phyloP scores from a whole-genome alignment of 2,113 vertebrate genomes.

The Lichenostomus cassidix region DNA sequence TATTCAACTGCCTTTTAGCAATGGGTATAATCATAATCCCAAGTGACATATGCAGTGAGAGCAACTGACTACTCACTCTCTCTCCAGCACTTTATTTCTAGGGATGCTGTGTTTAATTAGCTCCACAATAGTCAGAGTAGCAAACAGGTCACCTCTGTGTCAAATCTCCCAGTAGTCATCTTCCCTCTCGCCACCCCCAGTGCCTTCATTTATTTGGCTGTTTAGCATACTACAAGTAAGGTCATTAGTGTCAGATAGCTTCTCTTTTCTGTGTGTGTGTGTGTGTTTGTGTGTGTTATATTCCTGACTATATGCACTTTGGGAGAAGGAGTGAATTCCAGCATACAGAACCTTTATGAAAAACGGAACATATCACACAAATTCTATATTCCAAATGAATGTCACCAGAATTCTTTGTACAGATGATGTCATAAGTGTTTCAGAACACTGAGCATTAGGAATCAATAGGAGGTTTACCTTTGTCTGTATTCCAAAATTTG shows the following conservation, averaged over 20 bases:
- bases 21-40: slow-evolving; percentile 70
- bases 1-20: slow-evolving; percentile 70
- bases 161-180: slow-evolving; percentile 50
- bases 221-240: slow-evolving; percentile 30
- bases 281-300: background rate
- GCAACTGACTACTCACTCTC: slow-evolving; percentile 58
- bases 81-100: slow-evolving; percentile 66
- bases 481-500: background rate
- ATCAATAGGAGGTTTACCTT: background rate
- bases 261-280: background rate
- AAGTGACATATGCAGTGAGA: slow-evolving; percentile 71
- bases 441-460: background rate
- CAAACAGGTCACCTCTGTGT: slow-evolving; percentile 61
- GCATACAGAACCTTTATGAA: background rate
- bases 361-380: background rate
- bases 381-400: background rate
- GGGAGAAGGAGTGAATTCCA: background rate
- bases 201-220: background rate
- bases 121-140: slow-evolving; percentile 49
- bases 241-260: slow-evolving; percentile 11
- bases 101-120: slow-evolving; percentile 76
- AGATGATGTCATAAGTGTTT: background rate
- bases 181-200: background rate
- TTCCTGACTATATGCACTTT: background rate
- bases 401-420: background rate